Conservation (phyloP, 2,113 vertebrate genomes). For the Rhea pennata region DNA sequence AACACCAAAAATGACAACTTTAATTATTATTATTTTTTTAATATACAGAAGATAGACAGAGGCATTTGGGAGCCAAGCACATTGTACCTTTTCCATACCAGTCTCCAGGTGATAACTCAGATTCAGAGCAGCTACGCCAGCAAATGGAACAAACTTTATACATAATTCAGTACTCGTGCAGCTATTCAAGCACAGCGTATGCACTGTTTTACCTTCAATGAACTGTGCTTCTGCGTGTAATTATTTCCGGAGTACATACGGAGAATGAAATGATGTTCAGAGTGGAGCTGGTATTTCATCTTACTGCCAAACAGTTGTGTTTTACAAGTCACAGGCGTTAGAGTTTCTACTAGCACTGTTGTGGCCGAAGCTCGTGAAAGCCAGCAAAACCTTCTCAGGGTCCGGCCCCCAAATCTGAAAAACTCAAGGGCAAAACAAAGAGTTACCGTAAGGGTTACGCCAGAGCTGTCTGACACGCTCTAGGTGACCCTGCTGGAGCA, state of each 20-base stretch:
- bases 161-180: background rate
- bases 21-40: background rate
- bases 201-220: background rate
- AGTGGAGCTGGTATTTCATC: background rate
- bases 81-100: background rate
- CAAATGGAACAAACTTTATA: background rate
- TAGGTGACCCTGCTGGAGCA: too few species aligned
- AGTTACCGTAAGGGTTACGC: background rate
- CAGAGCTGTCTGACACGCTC: background rate
- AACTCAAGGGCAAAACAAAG: background rate
- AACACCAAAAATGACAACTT: background rate
- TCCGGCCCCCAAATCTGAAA: background rate
- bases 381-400: background rate
- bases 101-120: background rate
- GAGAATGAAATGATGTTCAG: background rate
- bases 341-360: background rate
- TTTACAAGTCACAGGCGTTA: background rate
- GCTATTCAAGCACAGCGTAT: background rate
- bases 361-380: background rate
- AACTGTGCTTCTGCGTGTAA: background rate
- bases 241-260: background rate
- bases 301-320: background rate
- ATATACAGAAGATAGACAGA: background rate
- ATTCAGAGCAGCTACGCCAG: background rate
- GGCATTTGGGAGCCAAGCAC: background rate